phyloP scores from a whole-genome alignment of 2,888 invertebrate genomes.

The Nemoura dubitans region DNA sequence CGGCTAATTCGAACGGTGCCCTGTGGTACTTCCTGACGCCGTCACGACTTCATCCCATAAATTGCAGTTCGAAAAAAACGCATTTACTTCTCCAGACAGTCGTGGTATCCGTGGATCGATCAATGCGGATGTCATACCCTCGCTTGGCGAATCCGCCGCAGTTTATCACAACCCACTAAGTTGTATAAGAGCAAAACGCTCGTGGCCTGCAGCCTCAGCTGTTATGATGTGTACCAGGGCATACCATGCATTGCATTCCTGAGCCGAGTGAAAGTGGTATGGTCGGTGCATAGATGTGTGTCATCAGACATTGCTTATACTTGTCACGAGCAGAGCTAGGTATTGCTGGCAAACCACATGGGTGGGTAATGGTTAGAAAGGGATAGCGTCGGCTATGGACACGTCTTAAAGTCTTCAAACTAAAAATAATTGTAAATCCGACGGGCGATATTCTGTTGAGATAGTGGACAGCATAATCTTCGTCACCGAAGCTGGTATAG shows the following conservation, averaged over 20 bases:
- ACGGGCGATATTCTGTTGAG: neutral
- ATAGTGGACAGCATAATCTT: too few relatives aligned
- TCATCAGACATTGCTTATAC: conserved; percentile 32
- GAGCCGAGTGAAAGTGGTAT: conserved; percentile 28
- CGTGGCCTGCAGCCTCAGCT: neutral
- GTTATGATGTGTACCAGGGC: neutral
- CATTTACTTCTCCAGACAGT: neutral
- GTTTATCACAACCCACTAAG: neutral
- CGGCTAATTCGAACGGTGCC: neutral
- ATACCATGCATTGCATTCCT: neutral
- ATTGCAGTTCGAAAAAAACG: neutral
- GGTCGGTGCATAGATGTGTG: conserved; percentile 37
- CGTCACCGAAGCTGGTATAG: too few relatives aligned
- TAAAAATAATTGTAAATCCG: neutral
- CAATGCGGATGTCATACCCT: neutral
- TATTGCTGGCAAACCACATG: neutral
- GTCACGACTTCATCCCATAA: neutral
- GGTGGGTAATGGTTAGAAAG: conserved; percentile 24
- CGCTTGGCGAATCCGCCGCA: neutral
- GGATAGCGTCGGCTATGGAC: neutral
- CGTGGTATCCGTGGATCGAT: neutral
- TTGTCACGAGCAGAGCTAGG: conserved; percentile 5
- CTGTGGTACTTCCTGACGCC: neutral
- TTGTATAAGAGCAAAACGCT: neutral
- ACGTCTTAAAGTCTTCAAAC: conserved; percentile 2